Evolutionary conservation across 2,113 vertebrate genomes (phyloP).

Genomic region (Agapornis roseicollis): DNA sequence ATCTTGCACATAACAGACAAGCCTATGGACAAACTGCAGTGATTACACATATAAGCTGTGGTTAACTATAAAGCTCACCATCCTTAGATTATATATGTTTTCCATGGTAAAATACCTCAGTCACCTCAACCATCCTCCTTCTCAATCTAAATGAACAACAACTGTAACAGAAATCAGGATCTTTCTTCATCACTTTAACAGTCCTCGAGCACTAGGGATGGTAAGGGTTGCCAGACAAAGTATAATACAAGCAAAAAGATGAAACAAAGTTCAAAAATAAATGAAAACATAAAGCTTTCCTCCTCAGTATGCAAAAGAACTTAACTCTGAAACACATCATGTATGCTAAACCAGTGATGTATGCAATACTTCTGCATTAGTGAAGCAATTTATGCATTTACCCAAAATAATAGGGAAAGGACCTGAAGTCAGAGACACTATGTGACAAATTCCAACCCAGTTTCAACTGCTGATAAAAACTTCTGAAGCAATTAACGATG

Average conservation of each 20-base stretch:
- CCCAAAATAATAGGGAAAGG: neutral
- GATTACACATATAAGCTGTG: neutral
- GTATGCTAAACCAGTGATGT: neutral
- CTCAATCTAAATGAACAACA: neutral
- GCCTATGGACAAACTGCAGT: neutral
- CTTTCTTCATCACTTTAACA: neutral
- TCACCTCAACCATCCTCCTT: neutral
- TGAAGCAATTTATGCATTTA: neutral
- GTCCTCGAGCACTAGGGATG: neutral
- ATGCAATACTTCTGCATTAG: neutral
- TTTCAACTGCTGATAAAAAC: neutral
- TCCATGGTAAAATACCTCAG: neutral
- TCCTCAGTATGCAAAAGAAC: neutral
- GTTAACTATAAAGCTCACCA: neutral
- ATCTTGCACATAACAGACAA: neutral
- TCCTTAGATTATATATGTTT: neutral
- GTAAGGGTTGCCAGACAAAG: neutral
- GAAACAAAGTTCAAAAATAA: neutral
- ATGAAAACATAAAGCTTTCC: neutral
- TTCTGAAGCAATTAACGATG: neutral
- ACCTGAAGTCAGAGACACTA: neutral
- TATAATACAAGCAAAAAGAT: neutral
- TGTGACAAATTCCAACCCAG: neutral
- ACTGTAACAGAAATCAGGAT: neutral
- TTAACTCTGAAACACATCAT: neutral